Conservation (phyloP, 2,797 vertebrate genomes). For the Poecilia velifera region DNA sequence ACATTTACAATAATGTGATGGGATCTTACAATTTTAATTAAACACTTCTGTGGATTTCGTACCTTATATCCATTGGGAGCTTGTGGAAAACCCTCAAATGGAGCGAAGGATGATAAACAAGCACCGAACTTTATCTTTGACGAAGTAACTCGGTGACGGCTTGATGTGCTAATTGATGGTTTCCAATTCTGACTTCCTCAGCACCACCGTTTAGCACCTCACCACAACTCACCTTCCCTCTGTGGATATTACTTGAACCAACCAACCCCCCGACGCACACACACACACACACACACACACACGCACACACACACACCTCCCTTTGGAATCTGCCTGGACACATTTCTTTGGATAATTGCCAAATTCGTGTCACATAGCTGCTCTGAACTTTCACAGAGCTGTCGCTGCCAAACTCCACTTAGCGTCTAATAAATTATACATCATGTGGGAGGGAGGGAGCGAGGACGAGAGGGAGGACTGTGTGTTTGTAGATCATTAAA, state of each 20-base stretch:
- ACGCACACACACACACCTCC: background rate
- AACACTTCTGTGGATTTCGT: background rate
- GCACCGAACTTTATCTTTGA: background rate
- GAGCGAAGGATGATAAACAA: background rate
- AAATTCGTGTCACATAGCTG: conserved; percentile 66
- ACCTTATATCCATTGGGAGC: background rate
- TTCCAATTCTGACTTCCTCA: conserved; percentile 28
- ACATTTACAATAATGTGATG: background rate
- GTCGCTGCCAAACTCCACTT: conserved; percentile 59
- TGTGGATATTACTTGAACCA: conserved; percentile 31
- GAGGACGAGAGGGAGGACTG: conserved; percentile 19
- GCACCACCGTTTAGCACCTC: conserved; percentile 26
- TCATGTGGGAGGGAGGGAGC: conserved; percentile 45
- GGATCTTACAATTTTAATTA: background rate
- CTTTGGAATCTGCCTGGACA: conserved; percentile 34
- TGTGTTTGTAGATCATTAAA: conserved; percentile 50
- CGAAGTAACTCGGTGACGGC: background rate
- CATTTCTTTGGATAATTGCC: conserved; percentile 54
- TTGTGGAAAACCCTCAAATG: background rate
- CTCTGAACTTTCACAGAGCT: conserved; percentile 53
- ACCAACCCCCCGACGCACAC: background rate
- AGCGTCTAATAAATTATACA: conserved; percentile 67
- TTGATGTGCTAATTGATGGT: conserved; percentile 8
- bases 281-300: no score
- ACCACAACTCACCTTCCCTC: conserved; percentile 13